A percentile compares a stretch with the other conserved stretches of the same genome.
Conservation (phyloP, 2,797 vertebrate species). For the Brotula barbata region DNA sequence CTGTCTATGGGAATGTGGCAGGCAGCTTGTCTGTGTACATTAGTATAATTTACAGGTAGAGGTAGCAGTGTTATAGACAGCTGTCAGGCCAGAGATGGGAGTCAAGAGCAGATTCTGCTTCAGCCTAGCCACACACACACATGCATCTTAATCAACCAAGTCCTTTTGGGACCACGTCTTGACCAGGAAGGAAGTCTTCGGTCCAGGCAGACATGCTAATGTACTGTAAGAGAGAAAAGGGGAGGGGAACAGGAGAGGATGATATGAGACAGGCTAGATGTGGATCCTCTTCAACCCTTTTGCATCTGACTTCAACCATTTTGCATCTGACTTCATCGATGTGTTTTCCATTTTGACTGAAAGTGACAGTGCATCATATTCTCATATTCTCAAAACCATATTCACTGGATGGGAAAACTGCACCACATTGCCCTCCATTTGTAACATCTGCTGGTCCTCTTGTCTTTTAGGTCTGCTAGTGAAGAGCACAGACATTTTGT, state of each 20-base stretch:
- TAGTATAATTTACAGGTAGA: conserved; percentile 73
- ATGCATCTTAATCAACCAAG: conserved; percentile 70
- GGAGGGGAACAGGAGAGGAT: neutral
- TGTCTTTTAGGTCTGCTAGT: too few species aligned
- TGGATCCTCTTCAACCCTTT: conserved; percentile 37
- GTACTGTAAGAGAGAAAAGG: conserved; percentile 51
- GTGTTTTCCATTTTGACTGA: too few species aligned
- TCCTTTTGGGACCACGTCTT: conserved; percentile 53
- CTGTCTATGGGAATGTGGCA: conserved; percentile 27
- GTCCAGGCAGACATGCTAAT: conserved; percentile 56
- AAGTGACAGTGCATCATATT: too few species aligned
- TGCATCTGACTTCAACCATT: conserved; percentile 26
- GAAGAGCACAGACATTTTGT: too few species aligned
- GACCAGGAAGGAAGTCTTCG: conserved; percentile 57
- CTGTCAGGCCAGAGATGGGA: conserved; percentile 67
- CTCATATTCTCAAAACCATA: too few species aligned
- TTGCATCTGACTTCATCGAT: too few species aligned
- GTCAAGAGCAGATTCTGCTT: conserved; percentile 47
- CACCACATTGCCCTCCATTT: too few species aligned
- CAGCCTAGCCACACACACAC: conserved; percentile 32
- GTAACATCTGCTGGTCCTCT: too few species aligned
- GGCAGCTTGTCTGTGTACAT: conserved; percentile 65
- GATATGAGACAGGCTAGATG: neutral
- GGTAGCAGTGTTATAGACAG: conserved; percentile 75
- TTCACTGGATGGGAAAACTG: too few species aligned